Base-by-base conservation (phyloP, 2,888 invertebrate genomes). In the Erynnis tages region DNA sequence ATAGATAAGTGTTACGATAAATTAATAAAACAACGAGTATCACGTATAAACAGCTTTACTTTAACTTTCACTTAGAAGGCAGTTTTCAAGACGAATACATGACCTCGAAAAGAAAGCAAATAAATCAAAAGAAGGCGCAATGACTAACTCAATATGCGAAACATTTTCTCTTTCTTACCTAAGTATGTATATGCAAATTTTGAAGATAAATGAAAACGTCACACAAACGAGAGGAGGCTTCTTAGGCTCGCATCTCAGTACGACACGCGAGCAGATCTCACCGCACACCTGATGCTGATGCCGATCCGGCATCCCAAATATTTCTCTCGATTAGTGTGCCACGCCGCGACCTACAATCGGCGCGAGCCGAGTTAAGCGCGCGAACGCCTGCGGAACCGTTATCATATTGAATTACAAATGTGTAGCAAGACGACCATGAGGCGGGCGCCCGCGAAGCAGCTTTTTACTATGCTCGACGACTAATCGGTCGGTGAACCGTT, bases 401-500 rank as follows among this genome's bases (percentile, higher is more conserved):
- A 88, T 73, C 77, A 74, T 73, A 79, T 80, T 82, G 83, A 84
- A 82, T 83, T 79, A 82, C 81, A 82, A 85, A 85, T 85, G 75
- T 66, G 73, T 69, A 67, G 65, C 62, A 65, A 69, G 64, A 67
- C 70, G 62, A 58, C 54, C 60, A 47, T 66, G 65, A 69, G 73
- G 62, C 65, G 57, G 63, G 62, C 69, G 66, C 58, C 58, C 54
- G 61, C 67, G 65, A 63, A 65, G 66, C 69, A 65, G 68, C 67
- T 67, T 69, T 75, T 69, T 61, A 62, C 68, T 68, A 71, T 66
- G 69, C 65, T 69, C 65, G 60, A 67, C 71, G 65, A 73, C 73
- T 79, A 85, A 87, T 89, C 87, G 88, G 84, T 86, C 87, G 86
- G 71, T 84, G 88, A 88, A 88, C 88, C 85, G 86, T 83, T 83